Conservation (phyloP, 2,113 vertebrate species). For the Bettongia penicillata region DNA sequence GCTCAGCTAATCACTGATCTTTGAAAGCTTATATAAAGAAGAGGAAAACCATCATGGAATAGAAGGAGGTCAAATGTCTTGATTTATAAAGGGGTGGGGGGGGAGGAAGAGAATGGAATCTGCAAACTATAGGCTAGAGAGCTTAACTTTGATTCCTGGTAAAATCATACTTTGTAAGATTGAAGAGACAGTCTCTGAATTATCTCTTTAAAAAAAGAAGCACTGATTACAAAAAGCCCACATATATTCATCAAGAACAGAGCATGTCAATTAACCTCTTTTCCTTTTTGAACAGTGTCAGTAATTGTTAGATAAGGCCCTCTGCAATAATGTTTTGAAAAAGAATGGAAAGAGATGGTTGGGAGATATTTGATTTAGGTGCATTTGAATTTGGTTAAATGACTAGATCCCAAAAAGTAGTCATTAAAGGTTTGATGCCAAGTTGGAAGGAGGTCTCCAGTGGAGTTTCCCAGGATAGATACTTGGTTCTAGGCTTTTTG, state of each 20-base stretch:
- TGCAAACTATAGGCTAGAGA: background rate
- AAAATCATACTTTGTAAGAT: too few relatives aligned
- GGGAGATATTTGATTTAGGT: background rate
- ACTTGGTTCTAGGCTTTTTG: background rate
- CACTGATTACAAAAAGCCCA: background rate
- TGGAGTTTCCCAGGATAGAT: background rate
- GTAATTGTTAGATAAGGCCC: background rate
- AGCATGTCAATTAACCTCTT: background rate
- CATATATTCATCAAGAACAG: background rate
- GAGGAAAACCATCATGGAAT: background rate
- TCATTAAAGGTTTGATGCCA: background rate
- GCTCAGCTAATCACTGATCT: too few relatives aligned
- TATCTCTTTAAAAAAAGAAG: background rate
- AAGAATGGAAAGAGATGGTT: background rate
- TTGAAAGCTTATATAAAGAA: too few relatives aligned
- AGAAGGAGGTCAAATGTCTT: background rate
- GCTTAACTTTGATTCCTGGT: too few relatives aligned
- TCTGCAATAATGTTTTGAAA: background rate
- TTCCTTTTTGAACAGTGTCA: background rate
- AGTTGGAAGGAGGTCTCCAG: background rate
- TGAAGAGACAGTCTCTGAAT: too few relatives aligned
- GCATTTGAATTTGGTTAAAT: background rate
- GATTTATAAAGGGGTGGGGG: background rate
- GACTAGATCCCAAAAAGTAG: background rate
- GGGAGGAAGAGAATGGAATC: background rate